Percentiles rank a stretch among this genome's conserved stretches.
phyloP scores from a whole-genome alignment of 30 jellyfish, hydroid and myxozoan genomes.

The Hydractinia symbiolongicarpus region DNA sequence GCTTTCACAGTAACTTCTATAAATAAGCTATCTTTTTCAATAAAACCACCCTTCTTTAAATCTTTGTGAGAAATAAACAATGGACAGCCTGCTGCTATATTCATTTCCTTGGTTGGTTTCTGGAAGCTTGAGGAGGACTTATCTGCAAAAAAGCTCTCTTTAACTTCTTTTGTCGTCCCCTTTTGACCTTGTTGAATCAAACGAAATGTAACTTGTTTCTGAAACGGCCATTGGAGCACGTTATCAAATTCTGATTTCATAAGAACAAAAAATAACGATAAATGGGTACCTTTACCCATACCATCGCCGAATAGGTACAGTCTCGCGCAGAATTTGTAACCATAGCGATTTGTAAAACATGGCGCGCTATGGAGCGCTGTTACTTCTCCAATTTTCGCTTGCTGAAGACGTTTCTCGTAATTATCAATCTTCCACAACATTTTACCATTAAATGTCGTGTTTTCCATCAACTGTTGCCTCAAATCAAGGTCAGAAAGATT shows the following conservation, averaged over 20 bases:
- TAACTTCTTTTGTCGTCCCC: slow-evolving; percentile 15
- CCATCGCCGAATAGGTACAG: slow-evolving; percentile 85
- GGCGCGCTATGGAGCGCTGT: slow-evolving; percentile 46
- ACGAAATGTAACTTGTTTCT: slow-evolving; percentile 53
- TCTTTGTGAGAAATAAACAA: slow-evolving; percentile 46
- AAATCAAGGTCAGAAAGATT: slow-evolving; percentile 51
- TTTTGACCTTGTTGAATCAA: slow-evolving; percentile 40
- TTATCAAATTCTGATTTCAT: slow-evolving; percentile 81
- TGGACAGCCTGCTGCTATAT: slow-evolving; percentile 84
- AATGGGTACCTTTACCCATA: slow-evolving; percentile 53
- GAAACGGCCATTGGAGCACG: slow-evolving; percentile 74
- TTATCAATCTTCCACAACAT: slow-evolving; percentile 66
- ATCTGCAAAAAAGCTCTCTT: slow-evolving; percentile 66
- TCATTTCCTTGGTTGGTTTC: slow-evolving; percentile 69
- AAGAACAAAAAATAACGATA: slow-evolving; percentile 66
- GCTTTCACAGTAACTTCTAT: slow-evolving; percentile 11
- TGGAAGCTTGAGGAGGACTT: slow-evolving; percentile 74
- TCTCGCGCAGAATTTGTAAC: slow-evolving; percentile 75
- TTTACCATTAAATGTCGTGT: slow-evolving; percentile 58
- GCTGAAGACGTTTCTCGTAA: slow-evolving; percentile 41
- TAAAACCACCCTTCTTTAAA: slow-evolving; percentile 27
- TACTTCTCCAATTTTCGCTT: slow-evolving; percentile 67
- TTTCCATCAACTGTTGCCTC: slow-evolving; percentile 54
- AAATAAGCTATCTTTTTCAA: slow-evolving; percentile 42
- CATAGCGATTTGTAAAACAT: slow-evolving; percentile 50